Evolutionary conservation across 2,888 invertebrate genomes (phyloP).

Genomic region (Oscheius sp.): DNA sequence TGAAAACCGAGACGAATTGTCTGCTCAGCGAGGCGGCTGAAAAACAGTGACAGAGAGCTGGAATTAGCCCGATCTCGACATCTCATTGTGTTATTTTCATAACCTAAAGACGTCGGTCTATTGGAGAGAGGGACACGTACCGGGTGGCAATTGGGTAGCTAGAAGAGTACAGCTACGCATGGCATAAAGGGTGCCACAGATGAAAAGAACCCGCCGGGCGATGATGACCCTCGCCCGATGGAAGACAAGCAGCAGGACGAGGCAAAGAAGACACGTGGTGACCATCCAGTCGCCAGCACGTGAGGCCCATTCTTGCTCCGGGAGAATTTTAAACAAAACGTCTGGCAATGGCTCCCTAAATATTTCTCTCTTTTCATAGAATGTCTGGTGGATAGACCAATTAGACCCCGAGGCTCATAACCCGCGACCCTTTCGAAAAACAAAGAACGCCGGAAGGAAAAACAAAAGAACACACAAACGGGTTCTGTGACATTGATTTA

Average conservation of each 20-base stretch:
- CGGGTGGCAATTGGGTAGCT: constrained; percentile 62
- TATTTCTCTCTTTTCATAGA: too few relatives aligned
- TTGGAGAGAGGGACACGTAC: constrained; percentile 36
- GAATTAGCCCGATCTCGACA: constrained; percentile 60
- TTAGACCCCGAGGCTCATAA: neutral
- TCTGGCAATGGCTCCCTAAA: constrained; percentile 60
- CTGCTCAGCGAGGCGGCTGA: constrained; percentile 63
- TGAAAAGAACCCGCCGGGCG: constrained; percentile 53
- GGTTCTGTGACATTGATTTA: neutral
- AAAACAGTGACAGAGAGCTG: constrained; percentile 48
- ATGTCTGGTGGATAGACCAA: neutral
- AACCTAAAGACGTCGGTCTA: constrained; percentile 49
- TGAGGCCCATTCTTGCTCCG: constrained; percentile 59
- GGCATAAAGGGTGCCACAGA: constrained; percentile 55
- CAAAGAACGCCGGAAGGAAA: neutral
- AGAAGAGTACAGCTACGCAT: constrained; percentile 57
- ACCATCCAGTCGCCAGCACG: constrained; percentile 46
- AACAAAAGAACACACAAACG: constrained; percentile 3
- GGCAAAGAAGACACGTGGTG: constrained; percentile 34
- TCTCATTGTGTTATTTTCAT: constrained; percentile 59
- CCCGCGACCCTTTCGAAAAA: too few relatives aligned
- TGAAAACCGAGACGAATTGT: constrained; percentile 70
- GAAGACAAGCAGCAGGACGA: constrained; percentile 44
- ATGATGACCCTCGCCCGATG: constrained; percentile 47
- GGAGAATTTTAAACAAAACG: constrained; percentile 57